A percentile compares a stretch with the other conserved stretches of the same genome.
phyloP scores from a whole-genome alignment of 2,113 vertebrate species.

The Marmota monax region DNA sequence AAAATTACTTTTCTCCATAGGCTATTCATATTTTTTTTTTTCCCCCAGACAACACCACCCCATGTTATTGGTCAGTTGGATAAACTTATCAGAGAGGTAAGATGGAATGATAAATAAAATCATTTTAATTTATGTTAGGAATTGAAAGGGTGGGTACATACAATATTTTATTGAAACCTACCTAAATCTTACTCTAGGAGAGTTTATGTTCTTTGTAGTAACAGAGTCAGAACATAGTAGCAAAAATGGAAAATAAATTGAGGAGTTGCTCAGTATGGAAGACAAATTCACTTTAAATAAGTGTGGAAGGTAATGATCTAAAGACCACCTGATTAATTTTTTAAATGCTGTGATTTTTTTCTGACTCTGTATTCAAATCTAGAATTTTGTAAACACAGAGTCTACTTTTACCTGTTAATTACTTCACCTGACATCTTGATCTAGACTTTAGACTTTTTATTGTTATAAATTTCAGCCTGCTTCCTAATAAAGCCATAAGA shows the following conservation, averaged over 20 bases:
- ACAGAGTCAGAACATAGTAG: background rate
- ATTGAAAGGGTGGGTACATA: background rate
- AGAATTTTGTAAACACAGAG: background rate
- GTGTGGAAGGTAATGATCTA: background rate
- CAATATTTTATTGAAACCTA: slow-evolving; percentile 36
- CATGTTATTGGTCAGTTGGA: slow-evolving; percentile 98
- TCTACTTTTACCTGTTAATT: background rate
- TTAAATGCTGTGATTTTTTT: slow-evolving; percentile 6
- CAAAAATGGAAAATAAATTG: slow-evolving; percentile 9
- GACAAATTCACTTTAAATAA: slow-evolving; percentile 39
- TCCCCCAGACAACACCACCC: slow-evolving; percentile 94
- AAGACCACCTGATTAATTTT: background rate
- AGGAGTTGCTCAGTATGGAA: background rate
- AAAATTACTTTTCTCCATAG: background rate
- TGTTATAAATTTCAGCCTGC: background rate
- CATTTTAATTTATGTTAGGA: slow-evolving; percentile 53
- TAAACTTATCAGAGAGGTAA: slow-evolving; percentile 98
- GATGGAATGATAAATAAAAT: slow-evolving; percentile 63
- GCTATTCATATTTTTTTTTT: slow-evolving; percentile 43
- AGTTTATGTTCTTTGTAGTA: background rate
- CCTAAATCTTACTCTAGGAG: slow-evolving; percentile 17
- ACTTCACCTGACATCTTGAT: background rate
- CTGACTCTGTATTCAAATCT: background rate
- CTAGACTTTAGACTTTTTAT: slow-evolving; percentile 20
- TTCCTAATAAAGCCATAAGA: slow-evolving; percentile 24